Base-by-base conservation (phyloP, 1,140 invertebrate genomes). In the Metopolophium dirhodum region DNA sequence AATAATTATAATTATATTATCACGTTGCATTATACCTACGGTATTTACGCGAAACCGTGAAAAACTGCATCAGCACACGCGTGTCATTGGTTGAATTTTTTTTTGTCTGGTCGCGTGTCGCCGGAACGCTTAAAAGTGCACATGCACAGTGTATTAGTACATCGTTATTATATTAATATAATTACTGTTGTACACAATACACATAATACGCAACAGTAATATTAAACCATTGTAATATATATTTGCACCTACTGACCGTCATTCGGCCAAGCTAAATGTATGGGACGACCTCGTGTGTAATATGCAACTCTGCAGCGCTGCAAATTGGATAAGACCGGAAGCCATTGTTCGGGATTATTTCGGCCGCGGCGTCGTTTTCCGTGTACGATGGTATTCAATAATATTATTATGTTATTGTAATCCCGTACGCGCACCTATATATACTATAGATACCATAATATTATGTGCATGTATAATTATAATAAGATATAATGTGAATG, bases 301-400 rank as follows among this genome's bases (percentile, higher is more conserved):
- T n/a, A n/a, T 86, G 85, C 41, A 45, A 86, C 26, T 86, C 41
- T 30, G 41, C 23, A 45, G 9, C 85, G 41, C 11, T 86, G 23
- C 85, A 86, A 86, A 86, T 86, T 86, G 85, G 85, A 86, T 86
- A 86, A 86, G 22, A 86, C 85, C 85, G 37, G 85, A 86, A 86
- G 85, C 85, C 85, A 86, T 86, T 41, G 14, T 22, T 86, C 85
- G 23, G 85, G 41, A 86, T 86, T 86, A 86, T 86, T 86, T 45
- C 26, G 23, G 8, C 8, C 26, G 9, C 23, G 45, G 22, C 22
- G 18, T 54, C 47, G 47, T 54, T 22, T 54, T n/a, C 61, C 14
- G 7, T 68, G 30, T n/a, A n/a, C 61, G 30, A 68, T 68, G 22
- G 6, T 68, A 37, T 41, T 35, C 77, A 37, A 83, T 41, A 83